These are phyloP conservation scores for Ctena decussata DNA, from an alignment of 2,888 invertebrate species.

Conservation along the genomic window DNA sequence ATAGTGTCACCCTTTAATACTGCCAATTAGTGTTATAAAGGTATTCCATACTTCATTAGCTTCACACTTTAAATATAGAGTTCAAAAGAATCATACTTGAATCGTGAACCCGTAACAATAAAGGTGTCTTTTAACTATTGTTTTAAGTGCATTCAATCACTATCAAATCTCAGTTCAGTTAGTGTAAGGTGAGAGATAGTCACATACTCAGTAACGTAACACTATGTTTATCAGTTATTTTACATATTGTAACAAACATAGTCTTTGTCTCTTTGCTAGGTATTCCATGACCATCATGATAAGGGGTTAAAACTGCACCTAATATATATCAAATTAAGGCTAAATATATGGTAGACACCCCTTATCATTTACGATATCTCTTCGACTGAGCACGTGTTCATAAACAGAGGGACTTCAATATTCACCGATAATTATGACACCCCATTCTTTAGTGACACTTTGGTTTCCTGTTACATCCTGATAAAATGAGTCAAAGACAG, in stretches of 20 bases:
- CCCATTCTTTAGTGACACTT: background rate
- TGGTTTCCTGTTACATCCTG: background rate
- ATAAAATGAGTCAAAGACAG: background rate
- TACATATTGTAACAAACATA: background rate
- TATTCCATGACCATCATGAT: constrained; percentile 4
- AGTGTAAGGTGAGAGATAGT: background rate
- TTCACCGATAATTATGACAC: background rate
- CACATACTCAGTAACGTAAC: background rate
- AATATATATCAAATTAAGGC: background rate
- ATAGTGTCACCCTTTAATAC: background rate
- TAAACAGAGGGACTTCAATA: background rate
- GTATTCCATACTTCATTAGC: background rate
- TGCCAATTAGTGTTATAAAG: background rate
- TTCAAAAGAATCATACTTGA: background rate
- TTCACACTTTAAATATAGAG: background rate
- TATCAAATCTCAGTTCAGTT: background rate
- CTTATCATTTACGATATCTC: constrained; percentile 2
- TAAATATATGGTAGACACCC: constrained; percentile 5
- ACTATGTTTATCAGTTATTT: background rate
- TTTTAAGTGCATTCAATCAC: background rate
- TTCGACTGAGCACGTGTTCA: background rate
- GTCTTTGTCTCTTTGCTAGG: background rate
- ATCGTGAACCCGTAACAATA: background rate
- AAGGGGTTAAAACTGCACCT: background rate
- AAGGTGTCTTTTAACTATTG: background rate